Conservation (phyloP, 1,140 invertebrate genomes). For the Hormaphis cornu region DNA sequence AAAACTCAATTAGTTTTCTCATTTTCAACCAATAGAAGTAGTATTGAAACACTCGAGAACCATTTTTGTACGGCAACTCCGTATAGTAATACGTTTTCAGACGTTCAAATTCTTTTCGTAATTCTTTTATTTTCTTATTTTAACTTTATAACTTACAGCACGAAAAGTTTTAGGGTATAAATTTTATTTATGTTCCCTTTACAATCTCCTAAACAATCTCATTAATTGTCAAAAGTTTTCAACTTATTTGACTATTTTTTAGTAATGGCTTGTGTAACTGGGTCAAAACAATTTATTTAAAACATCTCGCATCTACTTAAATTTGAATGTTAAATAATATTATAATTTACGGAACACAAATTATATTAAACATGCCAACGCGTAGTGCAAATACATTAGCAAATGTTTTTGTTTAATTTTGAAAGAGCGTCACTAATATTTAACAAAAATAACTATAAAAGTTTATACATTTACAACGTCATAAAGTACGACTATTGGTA, state of each 20-base stretch:
- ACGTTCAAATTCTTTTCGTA: neutral
- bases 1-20: neutral
- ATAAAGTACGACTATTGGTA: no score
- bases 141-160: slow-evolving; percentile 19
- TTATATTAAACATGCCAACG: neutral
- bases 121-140: slow-evolving; percentile 28
- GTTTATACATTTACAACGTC: no score
- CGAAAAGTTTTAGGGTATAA: slow-evolving; percentile 19
- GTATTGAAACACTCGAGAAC: neutral
- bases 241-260: slow-evolving; percentile 24
- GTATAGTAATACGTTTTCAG: slow-evolving; percentile 1
- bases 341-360: neutral
- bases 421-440: no score
- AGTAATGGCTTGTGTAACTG: neutral
- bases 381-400: no score
- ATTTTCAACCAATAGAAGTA: neutral
- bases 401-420: no score
- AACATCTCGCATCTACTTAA: neutral
- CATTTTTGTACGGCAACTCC: neutral
- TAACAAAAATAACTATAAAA: no score
- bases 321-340: neutral
- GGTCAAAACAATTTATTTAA: slow-evolving; percentile 4
- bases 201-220: slow-evolving; percentile 21
- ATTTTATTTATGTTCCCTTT: slow-evolving; percentile 16
- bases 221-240: slow-evolving; percentile 24